Conservation (phyloP, 1,140 invertebrate genomes). For the Battus philenor region DNA sequence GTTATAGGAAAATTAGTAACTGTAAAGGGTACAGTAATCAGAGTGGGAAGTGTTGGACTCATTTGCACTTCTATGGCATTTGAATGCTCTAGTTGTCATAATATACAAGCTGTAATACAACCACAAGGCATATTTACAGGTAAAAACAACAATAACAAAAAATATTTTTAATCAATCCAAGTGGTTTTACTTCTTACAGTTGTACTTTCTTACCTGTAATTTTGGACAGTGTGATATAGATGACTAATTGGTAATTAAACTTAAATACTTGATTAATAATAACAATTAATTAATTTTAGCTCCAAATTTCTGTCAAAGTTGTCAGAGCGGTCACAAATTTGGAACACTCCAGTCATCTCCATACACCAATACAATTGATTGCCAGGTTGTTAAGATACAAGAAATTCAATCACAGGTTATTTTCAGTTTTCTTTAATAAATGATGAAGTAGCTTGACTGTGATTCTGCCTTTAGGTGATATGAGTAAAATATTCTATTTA, state of each 20-base stretch:
- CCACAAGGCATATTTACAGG: slow-evolving; percentile 79
- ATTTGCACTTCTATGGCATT: slow-evolving; percentile 88
- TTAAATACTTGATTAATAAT: no score
- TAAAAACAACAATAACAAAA: slow-evolving; percentile 14
- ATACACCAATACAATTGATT: slow-evolving; percentile 84
- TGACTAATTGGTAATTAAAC: no score
- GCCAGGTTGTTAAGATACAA: slow-evolving; percentile 89
- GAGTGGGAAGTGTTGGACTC: slow-evolving; percentile 86
- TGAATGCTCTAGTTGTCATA: slow-evolving; percentile 83
- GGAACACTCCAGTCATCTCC: slow-evolving; percentile 80
- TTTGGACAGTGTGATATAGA: no score
- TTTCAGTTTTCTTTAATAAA: no score
- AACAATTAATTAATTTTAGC: slow-evolving; percentile 40
- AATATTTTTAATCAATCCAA: background rate
- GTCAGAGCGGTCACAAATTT: slow-evolving; percentile 80
- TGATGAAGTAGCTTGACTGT: no score
- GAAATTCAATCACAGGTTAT: slow-evolving; percentile 82
- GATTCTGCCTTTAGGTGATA: no score
- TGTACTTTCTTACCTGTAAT: no score
- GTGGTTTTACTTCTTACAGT: no score
- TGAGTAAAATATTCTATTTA: no score
- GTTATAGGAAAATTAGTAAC: slow-evolving; percentile 87
- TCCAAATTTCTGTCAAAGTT: slow-evolving; percentile 78
- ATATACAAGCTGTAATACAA: slow-evolving; percentile 78
- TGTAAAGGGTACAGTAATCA: slow-evolving; percentile 90